These are phyloP conservation scores for Oreotrochilus melanogaster DNA, from an alignment of 2,113 vertebrate genomes.

Conservation along the genomic window DNA sequence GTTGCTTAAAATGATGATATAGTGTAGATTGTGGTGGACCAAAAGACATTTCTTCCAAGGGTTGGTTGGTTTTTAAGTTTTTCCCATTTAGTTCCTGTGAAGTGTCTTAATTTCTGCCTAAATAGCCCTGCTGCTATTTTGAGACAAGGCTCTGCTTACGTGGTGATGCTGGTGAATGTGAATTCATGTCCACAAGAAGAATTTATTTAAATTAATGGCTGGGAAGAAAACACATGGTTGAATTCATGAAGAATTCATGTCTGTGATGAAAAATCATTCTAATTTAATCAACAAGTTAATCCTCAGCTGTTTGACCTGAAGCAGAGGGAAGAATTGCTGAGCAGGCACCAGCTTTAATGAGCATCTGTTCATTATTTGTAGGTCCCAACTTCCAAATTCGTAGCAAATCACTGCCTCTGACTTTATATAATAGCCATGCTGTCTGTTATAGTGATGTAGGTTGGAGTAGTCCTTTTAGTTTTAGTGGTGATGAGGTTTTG, in stretches of 20 bases:
- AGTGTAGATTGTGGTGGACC: background rate
- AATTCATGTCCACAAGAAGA: background rate
- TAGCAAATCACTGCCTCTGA: background rate
- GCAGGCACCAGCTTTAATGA: background rate
- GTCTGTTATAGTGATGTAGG: background rate
- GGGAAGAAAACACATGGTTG: background rate
- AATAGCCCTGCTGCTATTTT: background rate
- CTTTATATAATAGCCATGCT: background rate
- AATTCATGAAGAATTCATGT: background rate
- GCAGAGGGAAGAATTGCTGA: background rate
- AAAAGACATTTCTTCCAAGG: background rate
- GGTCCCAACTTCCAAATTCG: background rate
- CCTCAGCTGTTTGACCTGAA: background rate
- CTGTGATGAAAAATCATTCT: background rate
- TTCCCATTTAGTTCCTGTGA: background rate
- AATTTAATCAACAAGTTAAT: background rate
- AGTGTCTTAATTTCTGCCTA: background rate
- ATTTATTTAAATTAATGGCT: background rate
- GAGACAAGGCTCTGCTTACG: rapidly evolving
- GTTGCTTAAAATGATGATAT: background rate
- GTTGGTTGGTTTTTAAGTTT: background rate
- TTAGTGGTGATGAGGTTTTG: background rate
- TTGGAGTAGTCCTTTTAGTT: background rate
- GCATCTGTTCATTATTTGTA: background rate
- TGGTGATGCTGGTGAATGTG: background rate